phyloP scores from a whole-genome alignment of 2,888 invertebrate species.

The Perizoma affinitatum region DNA sequence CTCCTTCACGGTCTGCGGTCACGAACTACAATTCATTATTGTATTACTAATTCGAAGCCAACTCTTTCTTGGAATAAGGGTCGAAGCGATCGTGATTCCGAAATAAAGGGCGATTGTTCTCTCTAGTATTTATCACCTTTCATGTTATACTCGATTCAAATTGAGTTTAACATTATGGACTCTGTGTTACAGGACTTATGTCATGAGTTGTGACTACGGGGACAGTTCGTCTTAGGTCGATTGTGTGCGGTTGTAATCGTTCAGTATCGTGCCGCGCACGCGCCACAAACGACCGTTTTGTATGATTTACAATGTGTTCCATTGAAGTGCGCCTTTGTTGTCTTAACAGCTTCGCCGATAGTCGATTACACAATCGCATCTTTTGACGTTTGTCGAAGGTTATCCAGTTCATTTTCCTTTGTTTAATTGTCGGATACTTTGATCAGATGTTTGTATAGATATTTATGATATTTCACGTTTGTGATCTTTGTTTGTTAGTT shows the following conservation, averaged over 20 bases:
- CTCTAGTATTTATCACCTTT: conserved; percentile 56
- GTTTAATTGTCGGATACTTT: conserved; percentile 23
- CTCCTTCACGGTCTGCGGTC: conserved; percentile 37
- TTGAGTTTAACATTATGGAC: conserved; percentile 43
- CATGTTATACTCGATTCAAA: conserved; percentile 44
- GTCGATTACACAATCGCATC: conserved; percentile 69
- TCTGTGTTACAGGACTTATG: conserved; percentile 44
- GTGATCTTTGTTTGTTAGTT: conserved; percentile 54
- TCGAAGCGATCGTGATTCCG: conserved; percentile 56
- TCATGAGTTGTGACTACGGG: conserved; percentile 40
- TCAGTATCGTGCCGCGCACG: conserved; percentile 67
- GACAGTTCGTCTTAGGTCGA: conserved; percentile 46
- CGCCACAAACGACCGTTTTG: conserved; percentile 72
- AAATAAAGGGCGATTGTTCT: conserved; percentile 63
- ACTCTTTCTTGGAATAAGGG: conserved; percentile 50
- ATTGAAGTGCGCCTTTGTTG: conserved; percentile 72
- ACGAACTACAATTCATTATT: conserved; percentile 43
- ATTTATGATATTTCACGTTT: conserved; percentile 68
- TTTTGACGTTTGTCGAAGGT: conserved; percentile 68
- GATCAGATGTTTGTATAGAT: no score
- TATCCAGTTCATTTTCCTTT: conserved; percentile 51
- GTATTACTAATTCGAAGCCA: conserved; percentile 31
- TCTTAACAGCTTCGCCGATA: conserved; percentile 57
- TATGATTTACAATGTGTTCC: conserved; percentile 73
- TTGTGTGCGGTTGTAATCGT: conserved; percentile 54